Conservation (phyloP, 1,140 invertebrate genomes). For the Mercenaria mercenaria region DNA sequence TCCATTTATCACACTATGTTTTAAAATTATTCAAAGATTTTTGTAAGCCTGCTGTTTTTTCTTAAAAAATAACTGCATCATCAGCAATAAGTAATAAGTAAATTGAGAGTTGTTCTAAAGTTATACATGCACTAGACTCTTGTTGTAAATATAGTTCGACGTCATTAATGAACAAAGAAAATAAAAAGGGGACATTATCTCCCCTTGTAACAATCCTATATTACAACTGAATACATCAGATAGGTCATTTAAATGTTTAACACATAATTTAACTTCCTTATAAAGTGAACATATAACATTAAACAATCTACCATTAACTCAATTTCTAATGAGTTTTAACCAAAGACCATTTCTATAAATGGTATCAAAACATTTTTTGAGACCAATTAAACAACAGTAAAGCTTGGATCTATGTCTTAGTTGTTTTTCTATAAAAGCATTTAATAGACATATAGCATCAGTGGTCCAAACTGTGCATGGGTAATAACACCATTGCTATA, state of each 20-base stretch:
- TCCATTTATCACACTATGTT: not conserved
- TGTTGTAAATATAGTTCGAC: not conserved
- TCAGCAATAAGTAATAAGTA: no score
- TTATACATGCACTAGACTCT: not conserved
- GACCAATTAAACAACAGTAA: conserved; percentile 3
- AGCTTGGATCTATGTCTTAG: not conserved
- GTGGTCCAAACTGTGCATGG: not conserved
- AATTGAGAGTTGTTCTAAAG: no score
- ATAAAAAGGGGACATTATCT: conserved; percentile 7
- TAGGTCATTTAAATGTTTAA: not conserved
- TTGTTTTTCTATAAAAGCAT: not conserved
- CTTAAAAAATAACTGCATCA: no score
- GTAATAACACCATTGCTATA: no score
- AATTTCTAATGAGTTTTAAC: not conserved
- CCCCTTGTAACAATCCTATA: conserved; percentile 18
- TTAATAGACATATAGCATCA: not conserved
- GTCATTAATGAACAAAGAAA: not conserved
- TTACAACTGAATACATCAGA: not conserved
- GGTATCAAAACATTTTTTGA: not conserved
- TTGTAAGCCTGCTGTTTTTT: no score
- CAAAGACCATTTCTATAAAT: not conserved
- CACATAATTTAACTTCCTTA: not conserved
- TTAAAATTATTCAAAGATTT: not conserved
- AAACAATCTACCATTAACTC: not conserved
- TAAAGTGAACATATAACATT: conserved; percentile 10